These are phyloP conservation scores for Pangasius macronema DNA, from an alignment of 2,797 vertebrate genomes.

Conservation along the genomic window DNA sequence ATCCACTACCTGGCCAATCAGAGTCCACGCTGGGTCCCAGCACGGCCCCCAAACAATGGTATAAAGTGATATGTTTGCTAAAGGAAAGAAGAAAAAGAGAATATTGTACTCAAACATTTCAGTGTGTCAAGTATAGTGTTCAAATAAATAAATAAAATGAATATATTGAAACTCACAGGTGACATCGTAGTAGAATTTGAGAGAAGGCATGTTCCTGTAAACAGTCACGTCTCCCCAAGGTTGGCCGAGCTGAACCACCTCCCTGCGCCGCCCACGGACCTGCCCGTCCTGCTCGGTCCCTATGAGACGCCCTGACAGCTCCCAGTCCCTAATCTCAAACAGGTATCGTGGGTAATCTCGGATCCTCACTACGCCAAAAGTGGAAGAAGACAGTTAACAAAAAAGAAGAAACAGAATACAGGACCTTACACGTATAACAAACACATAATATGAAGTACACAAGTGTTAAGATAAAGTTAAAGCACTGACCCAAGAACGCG, in stretches of 20 bases:
- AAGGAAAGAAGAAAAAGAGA: neutral
- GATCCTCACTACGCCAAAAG: slow-evolving; percentile 83
- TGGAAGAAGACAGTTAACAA: neutral
- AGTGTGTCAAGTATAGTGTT: neutral
- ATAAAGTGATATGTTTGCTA: slow-evolving; percentile 91
- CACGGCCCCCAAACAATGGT: slow-evolving; percentile 98
- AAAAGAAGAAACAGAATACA: neutral
- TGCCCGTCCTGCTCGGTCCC: slow-evolving; percentile 91
- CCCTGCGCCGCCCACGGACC: slow-evolving; percentile 82
- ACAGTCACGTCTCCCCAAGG: slow-evolving; percentile 90
- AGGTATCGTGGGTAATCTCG: slow-evolving; percentile 96
- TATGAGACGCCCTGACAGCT: slow-evolving; percentile 86
- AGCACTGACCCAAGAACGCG: slow-evolving; percentile 85
- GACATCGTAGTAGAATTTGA: slow-evolving; percentile 97
- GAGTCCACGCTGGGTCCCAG: slow-evolving; percentile 98
- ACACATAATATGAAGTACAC: neutral
- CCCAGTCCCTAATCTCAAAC: slow-evolving; percentile 96
- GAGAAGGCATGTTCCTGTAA: slow-evolving; percentile 92
- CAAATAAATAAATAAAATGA: neutral
- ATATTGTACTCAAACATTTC: neutral
- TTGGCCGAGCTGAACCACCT: slow-evolving; percentile 81
- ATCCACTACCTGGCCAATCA: slow-evolving; percentile 94
- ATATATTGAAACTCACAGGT: slow-evolving; percentile 80
- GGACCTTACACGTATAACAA: neutral
- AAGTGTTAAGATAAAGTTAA: neutral